phyloP scores from a whole-genome alignment of 2,888 invertebrate genomes.

The Drosophila kokeensis region DNA sequence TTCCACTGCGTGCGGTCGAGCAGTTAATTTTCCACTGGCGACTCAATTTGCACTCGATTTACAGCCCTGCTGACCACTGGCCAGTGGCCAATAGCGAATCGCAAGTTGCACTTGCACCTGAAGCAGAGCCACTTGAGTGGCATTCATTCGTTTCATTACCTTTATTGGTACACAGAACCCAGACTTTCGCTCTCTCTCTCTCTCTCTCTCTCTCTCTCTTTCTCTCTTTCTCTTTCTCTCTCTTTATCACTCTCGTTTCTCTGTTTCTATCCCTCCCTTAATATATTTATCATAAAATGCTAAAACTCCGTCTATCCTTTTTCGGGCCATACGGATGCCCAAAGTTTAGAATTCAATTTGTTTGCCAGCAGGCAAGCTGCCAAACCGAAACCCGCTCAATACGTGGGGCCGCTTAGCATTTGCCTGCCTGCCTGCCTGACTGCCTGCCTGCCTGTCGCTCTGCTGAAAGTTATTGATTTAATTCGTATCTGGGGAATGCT shows the following conservation, averaged over 20 bases:
- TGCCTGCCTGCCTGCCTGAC: conserved; percentile 39
- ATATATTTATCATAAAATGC: conserved; percentile 10
- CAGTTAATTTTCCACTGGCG: conserved; percentile 69
- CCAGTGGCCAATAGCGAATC: conserved; percentile 9
- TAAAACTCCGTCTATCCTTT: conserved; percentile 20
- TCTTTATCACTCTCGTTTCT: background rate
- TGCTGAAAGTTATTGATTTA: conserved; percentile 75
- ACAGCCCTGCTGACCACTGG: conserved; percentile 31
- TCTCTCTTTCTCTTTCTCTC: background rate
- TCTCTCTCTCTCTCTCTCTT: background rate
- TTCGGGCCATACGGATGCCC: conserved; percentile 32
- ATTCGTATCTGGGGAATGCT: conserved; percentile 79
- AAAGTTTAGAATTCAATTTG: conserved; percentile 75
- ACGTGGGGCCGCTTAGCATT: conserved; percentile 45
- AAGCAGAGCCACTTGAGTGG: conserved; percentile 63
- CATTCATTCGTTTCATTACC: conserved; percentile 77
- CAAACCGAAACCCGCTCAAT: conserved; percentile 51
- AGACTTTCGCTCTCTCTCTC: background rate
- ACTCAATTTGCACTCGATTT: conserved; percentile 68
- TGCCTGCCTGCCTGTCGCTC: conserved; percentile 43
- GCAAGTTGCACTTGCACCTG: conserved; percentile 30
- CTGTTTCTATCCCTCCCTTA: background rate
- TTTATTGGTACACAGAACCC: conserved; percentile 58
- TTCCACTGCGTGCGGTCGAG: conserved; percentile 57
- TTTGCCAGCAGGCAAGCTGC: conserved; percentile 62